Evolutionary conservation across 2,797 vertebrate species (phyloP).

Genomic region (Melanotaenia pygmaea): DNA sequence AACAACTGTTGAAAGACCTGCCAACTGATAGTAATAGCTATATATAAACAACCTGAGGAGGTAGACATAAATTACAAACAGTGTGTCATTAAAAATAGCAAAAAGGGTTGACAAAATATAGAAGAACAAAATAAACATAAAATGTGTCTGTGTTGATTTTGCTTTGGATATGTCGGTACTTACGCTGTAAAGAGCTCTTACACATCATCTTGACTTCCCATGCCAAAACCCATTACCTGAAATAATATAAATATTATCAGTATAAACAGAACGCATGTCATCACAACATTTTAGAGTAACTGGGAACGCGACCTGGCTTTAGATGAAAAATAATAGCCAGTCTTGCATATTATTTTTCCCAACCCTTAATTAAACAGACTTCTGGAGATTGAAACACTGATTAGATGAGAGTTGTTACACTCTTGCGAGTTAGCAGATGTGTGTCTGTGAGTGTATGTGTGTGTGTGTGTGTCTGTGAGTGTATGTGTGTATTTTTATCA

Average conservation of each 20-base stretch:
- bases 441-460: constrained; percentile 4
- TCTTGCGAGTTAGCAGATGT: constrained; percentile 10
- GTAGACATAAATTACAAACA: background rate
- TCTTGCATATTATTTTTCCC: constrained; percentile 62
- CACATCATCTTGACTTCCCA: constrained; percentile 23
- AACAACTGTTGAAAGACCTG: constrained; percentile 33
- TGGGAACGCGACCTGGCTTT: constrained; percentile 66
- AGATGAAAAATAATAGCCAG: constrained; percentile 64
- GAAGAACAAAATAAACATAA: background rate
- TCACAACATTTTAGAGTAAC: constrained; percentile 76
- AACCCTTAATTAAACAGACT: constrained; percentile 69
- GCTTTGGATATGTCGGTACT: constrained; percentile 10
- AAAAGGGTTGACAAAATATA: too few species aligned
- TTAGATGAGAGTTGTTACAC: constrained; percentile 29
- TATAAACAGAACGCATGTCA: constrained; percentile 74
- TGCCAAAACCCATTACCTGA: constrained; percentile 59
- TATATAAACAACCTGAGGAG: background rate
- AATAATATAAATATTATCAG: constrained; percentile 78
- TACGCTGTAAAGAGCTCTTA: constrained; percentile 7
- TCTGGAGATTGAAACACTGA: constrained; percentile 60
- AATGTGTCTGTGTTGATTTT: background rate
- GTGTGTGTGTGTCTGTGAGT: background rate
- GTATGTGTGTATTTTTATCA: background rate
- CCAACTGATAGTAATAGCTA: constrained; percentile 9
- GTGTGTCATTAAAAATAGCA: background rate